Evolutionary conservation across 1,140 invertebrate species (phyloP).

Genomic region (Probaryconus sp.): DNA sequence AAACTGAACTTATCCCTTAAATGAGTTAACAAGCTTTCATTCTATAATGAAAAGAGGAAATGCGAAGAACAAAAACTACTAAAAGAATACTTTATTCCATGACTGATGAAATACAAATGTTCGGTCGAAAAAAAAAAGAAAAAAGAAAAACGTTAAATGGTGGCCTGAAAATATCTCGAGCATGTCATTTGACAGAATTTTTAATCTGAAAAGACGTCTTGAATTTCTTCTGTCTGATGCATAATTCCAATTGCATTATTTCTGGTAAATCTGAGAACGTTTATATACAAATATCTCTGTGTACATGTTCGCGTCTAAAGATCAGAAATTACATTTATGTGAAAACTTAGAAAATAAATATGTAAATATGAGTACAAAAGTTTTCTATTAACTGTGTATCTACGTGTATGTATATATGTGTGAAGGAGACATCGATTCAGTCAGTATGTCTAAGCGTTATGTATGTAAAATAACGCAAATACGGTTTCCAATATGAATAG

Average conservation of each 20-base stretch:
- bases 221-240: constrained; percentile 62
- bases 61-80: constrained; percentile 7
- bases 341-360: too few relatives aligned
- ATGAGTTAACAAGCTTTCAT: constrained; percentile 50
- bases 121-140: constrained; percentile 23
- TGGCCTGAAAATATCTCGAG: constrained; percentile 38
- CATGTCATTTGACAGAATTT: constrained; percentile 63
- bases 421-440: constrained; percentile 33
- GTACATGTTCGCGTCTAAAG: too few relatives aligned
- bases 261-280: too few relatives aligned
- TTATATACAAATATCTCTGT: too few relatives aligned
- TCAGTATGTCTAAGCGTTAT: too few relatives aligned
- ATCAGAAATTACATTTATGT: too few relatives aligned
- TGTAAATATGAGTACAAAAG: too few relatives aligned
- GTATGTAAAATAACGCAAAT: constrained; percentile 41
- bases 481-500: constrained; percentile 17
- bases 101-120: constrained; percentile 52
- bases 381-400: constrained; percentile 20
- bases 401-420: too few relatives aligned
- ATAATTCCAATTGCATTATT: constrained; percentile 72
- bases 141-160: constrained; percentile 8
- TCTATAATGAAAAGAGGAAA: constrained; percentile 33
- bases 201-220: constrained; percentile 60
- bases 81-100: constrained; percentile 36
- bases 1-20: constrained; percentile 37